Percentiles rank a stretch among this genome's conserved stretches.
These are phyloP conservation scores for Cyclina sinensis DNA, from an alignment of 1,140 invertebrate genomes.

Conservation along the genomic window DNA sequence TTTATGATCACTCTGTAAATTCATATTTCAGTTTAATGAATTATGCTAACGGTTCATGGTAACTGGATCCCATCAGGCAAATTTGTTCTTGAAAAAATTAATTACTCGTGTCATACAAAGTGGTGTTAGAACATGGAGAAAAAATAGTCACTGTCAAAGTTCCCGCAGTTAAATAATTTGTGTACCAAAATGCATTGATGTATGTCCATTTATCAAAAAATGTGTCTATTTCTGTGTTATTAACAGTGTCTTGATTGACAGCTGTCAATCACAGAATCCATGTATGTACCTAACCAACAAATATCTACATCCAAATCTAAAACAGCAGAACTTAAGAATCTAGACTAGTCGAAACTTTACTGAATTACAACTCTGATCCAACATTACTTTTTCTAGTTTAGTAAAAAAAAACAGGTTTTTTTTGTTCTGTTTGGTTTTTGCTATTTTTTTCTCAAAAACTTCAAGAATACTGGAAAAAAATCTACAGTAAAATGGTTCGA, in stretches of 20 bases:
- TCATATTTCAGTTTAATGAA: neutral
- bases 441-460: too few species aligned
- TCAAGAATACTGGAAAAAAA: too few species aligned
- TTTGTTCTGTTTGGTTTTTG: too few species aligned
- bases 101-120: constrained; percentile 18
- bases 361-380: too few species aligned
- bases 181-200: neutral
- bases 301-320: too few species aligned
- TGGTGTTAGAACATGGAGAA: constrained; percentile 1
- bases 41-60: neutral
- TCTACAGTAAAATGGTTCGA: too few species aligned
- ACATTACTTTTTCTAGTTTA: too few species aligned
- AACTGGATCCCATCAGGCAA: neutral
- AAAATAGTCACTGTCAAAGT: neutral
- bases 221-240: neutral
- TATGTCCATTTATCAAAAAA: neutral
- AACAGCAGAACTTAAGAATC: too few species aligned
- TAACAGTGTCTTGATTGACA: neutral
- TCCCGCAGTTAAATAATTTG: neutral
- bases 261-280: neutral
- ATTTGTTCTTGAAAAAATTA: neutral
- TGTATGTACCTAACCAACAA: neutral
- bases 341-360: too few species aligned
- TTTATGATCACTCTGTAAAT: neutral
- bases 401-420: too few species aligned